A percentile compares a stretch with the other conserved stretches of the same genome.
Conservation (phyloP, 2,888 invertebrate species). For the Thymelicus lineola region DNA sequence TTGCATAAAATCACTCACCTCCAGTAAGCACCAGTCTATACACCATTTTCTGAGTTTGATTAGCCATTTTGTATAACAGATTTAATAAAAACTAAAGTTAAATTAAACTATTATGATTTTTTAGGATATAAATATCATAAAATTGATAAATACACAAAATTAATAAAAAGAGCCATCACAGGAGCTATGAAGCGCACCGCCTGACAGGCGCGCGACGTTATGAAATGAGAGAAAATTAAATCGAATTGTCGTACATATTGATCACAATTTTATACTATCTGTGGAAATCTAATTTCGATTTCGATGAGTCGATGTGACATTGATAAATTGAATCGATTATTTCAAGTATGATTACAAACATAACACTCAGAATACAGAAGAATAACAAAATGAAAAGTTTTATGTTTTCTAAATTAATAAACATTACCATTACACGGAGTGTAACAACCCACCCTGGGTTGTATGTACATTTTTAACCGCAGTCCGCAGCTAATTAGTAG, state of each 20-base stretch:
- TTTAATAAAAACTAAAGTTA: slow-evolving; percentile 63
- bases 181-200: slow-evolving; percentile 74
- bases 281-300: background rate
- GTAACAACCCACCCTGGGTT: no score
- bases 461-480: no score
- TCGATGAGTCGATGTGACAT: background rate
- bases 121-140: slow-evolving; percentile 80
- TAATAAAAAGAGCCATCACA: slow-evolving; percentile 79
- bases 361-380: no score
- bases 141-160: slow-evolving; percentile 79
- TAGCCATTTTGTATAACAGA: slow-evolving; percentile 74
- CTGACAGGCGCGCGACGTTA: slow-evolving; percentile 78
- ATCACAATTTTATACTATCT: slow-evolving; percentile 45
- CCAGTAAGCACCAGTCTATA: slow-evolving; percentile 95
- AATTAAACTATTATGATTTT: slow-evolving; percentile 73
- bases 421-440: no score
- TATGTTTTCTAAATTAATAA: background rate
- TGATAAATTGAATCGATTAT: background rate
- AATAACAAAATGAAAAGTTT: background rate
- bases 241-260: slow-evolving; percentile 18
- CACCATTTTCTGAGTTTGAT: slow-evolving; percentile 87
- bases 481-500: no score
- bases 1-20: slow-evolving; percentile 86
- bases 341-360: no score
- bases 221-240: slow-evolving; percentile 49